These are phyloP conservation scores for Phylloscopus collybita DNA, from an alignment of 2,797 vertebrate species.

Conservation along the genomic window DNA sequence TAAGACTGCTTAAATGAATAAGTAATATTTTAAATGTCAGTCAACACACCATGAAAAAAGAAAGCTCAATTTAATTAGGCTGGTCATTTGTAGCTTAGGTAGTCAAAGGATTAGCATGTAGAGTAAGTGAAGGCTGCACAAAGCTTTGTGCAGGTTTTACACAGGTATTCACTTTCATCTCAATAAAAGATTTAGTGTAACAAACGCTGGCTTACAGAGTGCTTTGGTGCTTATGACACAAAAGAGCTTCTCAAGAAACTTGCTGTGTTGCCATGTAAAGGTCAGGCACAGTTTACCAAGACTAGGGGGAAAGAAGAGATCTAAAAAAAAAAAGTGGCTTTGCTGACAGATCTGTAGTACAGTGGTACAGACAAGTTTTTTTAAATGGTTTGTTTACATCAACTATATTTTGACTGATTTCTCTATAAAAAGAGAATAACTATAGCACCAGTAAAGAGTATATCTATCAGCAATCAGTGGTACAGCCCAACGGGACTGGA, in stretches of 20 bases:
- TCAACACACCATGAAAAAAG: conserved; percentile 28
- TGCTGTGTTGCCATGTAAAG: not conserved
- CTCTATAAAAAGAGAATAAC: not conserved
- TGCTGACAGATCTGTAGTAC: not conserved
- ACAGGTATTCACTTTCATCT: conserved; percentile 54
- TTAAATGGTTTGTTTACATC: not conserved
- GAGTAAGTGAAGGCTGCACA: conserved; percentile 18
- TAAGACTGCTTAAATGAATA: conserved; percentile 38
- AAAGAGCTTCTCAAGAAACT: not conserved
- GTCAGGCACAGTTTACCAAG: not conserved
- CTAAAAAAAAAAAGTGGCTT: not conserved
- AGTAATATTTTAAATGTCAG: conserved; percentile 52
- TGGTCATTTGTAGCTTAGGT: conserved; percentile 39
- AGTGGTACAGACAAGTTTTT: not conserved
- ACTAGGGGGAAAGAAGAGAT: not conserved
- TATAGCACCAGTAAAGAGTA: not conserved
- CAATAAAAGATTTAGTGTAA: conserved; percentile 46
- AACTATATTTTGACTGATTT: not conserved
- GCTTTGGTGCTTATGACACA: not conserved
- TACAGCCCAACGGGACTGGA: not conserved
- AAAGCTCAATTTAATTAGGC: conserved; percentile 60
- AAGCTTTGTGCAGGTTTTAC: conserved; percentile 49
- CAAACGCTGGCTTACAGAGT: conserved; percentile 21
- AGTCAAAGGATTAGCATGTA: conserved; percentile 46
- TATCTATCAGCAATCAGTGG: not conserved